Conservation (phyloP, 2,888 invertebrate genomes). For the Zygogramma bicolorata region DNA sequence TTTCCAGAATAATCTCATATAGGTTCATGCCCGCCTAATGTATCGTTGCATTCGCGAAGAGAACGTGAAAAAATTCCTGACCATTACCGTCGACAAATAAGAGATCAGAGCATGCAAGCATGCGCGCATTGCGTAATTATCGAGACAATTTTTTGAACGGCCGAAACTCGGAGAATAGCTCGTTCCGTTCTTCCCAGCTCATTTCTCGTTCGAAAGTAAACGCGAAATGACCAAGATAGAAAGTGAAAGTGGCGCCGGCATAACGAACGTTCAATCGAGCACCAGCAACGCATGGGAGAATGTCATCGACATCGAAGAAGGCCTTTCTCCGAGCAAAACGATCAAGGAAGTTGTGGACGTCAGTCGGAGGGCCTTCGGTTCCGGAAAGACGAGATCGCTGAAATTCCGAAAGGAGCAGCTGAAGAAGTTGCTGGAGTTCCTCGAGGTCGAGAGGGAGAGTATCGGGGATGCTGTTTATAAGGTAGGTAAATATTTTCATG, state of each 20-base stretch:
- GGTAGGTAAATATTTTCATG: constrained; percentile 27
- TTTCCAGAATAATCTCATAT: no score
- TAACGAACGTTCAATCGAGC: constrained; percentile 22
- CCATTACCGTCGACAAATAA: background rate
- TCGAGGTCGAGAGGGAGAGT: constrained; percentile 82
- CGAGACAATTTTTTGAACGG: constrained; percentile 19
- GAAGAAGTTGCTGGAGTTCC: constrained; percentile 78
- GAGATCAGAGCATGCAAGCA: background rate
- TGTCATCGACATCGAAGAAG: constrained; percentile 43
- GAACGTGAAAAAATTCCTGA: background rate
- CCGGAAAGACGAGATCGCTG: constrained; percentile 84
- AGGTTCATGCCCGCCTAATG: no score
- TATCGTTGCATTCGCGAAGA: no score
- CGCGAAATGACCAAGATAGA: constrained; percentile 42
- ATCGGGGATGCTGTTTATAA: constrained; percentile 81
- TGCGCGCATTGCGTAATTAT: constrained; percentile 26
- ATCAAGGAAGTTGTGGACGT: constrained; percentile 69
- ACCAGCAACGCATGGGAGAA: constrained; percentile 29
- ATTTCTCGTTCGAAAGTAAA: constrained; percentile 28
- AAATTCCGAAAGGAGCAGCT: constrained; percentile 87
- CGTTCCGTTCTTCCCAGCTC: constrained; percentile 19
- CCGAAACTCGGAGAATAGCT: constrained; percentile 12
- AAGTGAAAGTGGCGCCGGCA: constrained; percentile 38
- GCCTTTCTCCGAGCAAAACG: constrained; percentile 27
- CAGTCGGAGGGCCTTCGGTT: constrained; percentile 79